Base-by-base conservation (phyloP, 2,113 vertebrate species). In the Sebastes schlegelii region DNA sequence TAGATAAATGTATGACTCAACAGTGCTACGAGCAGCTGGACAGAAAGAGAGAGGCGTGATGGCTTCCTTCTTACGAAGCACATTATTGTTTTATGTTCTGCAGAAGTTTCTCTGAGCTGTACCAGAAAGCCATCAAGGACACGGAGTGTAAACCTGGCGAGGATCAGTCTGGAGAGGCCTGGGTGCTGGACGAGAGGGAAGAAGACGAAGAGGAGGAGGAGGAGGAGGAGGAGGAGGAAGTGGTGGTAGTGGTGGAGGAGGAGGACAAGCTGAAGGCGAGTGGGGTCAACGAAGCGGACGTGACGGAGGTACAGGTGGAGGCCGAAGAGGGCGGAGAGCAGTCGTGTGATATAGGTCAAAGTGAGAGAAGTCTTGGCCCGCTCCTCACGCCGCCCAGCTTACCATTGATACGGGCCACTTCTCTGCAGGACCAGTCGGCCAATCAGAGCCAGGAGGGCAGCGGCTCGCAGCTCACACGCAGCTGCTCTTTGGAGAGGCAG, bases 41-140 rank as follows among this genome's bases (percentile, higher is more conserved):
- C 0, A 2, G 8, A 75, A 71, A 48, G 34, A 49, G 5, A 49
- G 8, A 43, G 19, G 13, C 0, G 12, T 54, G 51, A 14, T 34
- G 0, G 1, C 11, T 68, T 40, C 58, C 4, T 74, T 73, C 55
- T 45, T 16, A 65, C 57, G 17, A 2, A 83, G 57, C 46, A 1
- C 58, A 19, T 52, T 40, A 65, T 42, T 74, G 77, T 46, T 87
- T 68, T 43, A 10, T 77, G 46, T 19, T 76, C 6, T 79, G 5
- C 91, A 98, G 97, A 93, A 97, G 97, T 85, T 98, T 97, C 82
- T 98, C 97, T 0, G 97, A 98, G 94, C 92, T 98, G 19, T 98
- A 98, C 91, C 94, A 90, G 84, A 97, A 96, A 84, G 97, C 97
- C 45, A 96, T 97, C 88, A 96, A 97, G 83, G 97, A 98, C 48